phyloP scores from a whole-genome alignment of 2,797 vertebrate species.

The Brachyalestes nurse region DNA sequence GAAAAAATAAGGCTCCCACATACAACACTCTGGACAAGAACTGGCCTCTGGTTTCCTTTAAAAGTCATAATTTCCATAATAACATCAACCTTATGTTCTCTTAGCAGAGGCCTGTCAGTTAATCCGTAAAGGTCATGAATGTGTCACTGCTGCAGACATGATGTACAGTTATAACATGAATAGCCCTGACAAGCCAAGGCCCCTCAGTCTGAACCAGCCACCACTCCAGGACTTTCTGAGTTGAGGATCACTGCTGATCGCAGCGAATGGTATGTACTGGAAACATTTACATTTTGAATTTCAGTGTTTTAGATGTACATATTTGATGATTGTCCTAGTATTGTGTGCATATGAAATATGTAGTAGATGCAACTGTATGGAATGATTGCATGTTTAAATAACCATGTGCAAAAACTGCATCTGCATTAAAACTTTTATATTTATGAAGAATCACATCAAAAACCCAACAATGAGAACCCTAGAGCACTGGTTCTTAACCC shows the following conservation, averaged over 20 bases:
- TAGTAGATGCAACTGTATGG: neutral
- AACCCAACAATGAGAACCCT: no score
- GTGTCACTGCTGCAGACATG: constrained; percentile 64
- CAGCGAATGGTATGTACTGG: constrained; percentile 42
- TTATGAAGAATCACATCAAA: no score
- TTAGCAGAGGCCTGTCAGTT: constrained; percentile 64
- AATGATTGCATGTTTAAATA: no score
- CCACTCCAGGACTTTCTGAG: neutral
- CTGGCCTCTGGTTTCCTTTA: constrained; percentile 52
- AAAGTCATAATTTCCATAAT: constrained; percentile 65
- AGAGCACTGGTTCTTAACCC: no score
- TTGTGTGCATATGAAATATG: neutral
- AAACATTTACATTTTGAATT: neutral
- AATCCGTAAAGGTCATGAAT: constrained; percentile 72
- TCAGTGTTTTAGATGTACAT: neutral
- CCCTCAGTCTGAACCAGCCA: constrained; percentile 40
- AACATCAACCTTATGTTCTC: constrained; percentile 55
- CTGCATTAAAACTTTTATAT: no score
- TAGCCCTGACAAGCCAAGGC: constrained; percentile 50
- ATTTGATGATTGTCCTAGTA: neutral
- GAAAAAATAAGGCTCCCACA: constrained; percentile 71
- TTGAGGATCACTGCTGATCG: constrained; percentile 26
- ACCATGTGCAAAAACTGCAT: neutral
- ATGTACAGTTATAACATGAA: constrained; percentile 38
- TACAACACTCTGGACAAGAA: constrained; percentile 56